A percentile compares a stretch with the other conserved stretches of the same genome.
Evolutionary conservation across 2,113 vertebrate species (phyloP).

Genomic region (Felis catus): DNA sequence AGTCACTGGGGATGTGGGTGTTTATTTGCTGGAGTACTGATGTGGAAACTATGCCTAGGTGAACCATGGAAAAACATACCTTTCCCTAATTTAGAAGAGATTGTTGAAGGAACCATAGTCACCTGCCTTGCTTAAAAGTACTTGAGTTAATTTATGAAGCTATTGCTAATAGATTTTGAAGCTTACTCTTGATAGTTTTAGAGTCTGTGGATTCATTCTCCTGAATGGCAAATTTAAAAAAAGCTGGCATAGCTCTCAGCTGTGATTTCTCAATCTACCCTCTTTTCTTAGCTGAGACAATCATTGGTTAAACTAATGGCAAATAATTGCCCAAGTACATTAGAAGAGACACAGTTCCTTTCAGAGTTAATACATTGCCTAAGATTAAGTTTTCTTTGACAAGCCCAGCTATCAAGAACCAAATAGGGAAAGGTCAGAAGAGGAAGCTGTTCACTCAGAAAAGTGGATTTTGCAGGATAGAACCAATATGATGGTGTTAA

Average conservation of each 20-base stretch:
- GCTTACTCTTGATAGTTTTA: constrained; percentile 23
- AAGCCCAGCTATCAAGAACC: background rate
- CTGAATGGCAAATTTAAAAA: constrained; percentile 37
- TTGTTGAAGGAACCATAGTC: background rate
- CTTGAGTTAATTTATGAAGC: constrained; percentile 5
- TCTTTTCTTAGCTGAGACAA: constrained; percentile 51
- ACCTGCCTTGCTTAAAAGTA: background rate
- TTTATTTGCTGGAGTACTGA: background rate
- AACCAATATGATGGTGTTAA: background rate
- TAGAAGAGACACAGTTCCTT: constrained; percentile 44
- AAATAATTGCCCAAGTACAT: constrained; percentile 45
- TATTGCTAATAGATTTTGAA: constrained; percentile 10
- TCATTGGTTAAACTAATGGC: constrained; percentile 56
- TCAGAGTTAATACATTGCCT: constrained; percentile 33
- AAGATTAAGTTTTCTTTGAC: constrained; percentile 14
- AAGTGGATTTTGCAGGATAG: background rate
- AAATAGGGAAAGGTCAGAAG: background rate
- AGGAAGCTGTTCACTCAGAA: background rate
- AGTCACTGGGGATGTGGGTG: background rate
- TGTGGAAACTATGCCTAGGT: background rate
- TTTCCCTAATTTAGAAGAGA: background rate
- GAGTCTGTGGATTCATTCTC: background rate
- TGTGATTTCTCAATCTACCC: constrained; percentile 24
- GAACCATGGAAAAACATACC: background rate
- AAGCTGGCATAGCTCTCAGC: background rate